Base-by-base conservation (phyloP, 2,888 invertebrate genomes). In the Drosophila suboccidentalis region DNA sequence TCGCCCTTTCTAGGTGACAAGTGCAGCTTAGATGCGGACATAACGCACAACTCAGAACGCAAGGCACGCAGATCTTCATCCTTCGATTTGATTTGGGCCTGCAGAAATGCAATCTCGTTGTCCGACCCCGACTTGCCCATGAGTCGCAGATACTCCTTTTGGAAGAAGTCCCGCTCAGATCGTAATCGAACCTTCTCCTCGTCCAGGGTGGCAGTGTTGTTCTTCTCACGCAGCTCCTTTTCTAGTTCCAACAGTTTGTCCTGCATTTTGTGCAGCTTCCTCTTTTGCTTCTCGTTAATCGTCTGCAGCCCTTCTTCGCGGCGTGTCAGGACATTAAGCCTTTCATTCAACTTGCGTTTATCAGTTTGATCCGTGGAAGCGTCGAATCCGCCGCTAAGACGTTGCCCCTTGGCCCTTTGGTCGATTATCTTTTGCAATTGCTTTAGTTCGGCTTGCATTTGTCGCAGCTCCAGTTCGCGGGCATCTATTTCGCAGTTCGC, bases 401-500 rank as follows among this genome's bases (percentile, higher is more conserved):
- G 70, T 11, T 57, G 66, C 0, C 46, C 66, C 5, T 79, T 80
- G 15, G 54, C 39, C 41, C 67, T 79, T 0, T 22, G 47, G 3
- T 81, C 77, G 10, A 54, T 71, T 29, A 67, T 75, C 1, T 32
- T 60, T 3, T 79, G 79, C 44, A 90, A 59, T 41, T 86, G 65
- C 32, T 80, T 76, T 3, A 91, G 58, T n/a, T 90, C 80, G 1
- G 43, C 65, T 32, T 86, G 84, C 58, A 93, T 92, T 13, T 92
- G 91, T 80, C 92, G 72, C 83, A 92, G 77, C 87, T 92, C 89
- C 3, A 68, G 46, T 69, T 94, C 94, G 90, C 95, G 95, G 67
- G 93, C 93, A 82, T 95, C 94, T 19, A 96, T 94, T 75, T 95
- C 94, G 58, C 94, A 94, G 91, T 96, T 96, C 72, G 96, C 96